Percentiles rank a stretch among this genome's conserved stretches.
phyloP scores from a whole-genome alignment of 2,888 invertebrate species.

The Ecdyonurus torrentis region DNA sequence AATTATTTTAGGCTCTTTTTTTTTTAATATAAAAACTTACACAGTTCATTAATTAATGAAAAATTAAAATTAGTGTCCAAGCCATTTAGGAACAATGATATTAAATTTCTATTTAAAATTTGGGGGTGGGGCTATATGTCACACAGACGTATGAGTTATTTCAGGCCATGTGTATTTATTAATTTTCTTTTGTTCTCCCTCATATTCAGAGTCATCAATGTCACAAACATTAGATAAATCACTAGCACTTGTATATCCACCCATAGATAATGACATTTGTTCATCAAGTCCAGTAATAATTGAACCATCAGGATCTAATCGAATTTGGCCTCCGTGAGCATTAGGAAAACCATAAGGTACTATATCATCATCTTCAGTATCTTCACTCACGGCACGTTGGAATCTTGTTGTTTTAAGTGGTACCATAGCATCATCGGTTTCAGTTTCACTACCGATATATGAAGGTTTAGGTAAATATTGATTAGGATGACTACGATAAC shows the following conservation, averaged over 20 bases:
- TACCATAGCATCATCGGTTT: constrained; percentile 18
- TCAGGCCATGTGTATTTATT: constrained; percentile 24
- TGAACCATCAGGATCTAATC: constrained; percentile 19
- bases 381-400: constrained; percentile 25
- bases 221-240: constrained; percentile 82
- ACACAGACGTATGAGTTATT: constrained; percentile 29
- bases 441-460: constrained; percentile 24
- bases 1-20: background rate
- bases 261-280: constrained; percentile 51
- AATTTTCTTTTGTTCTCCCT: constrained; percentile 30
- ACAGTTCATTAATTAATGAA: background rate
- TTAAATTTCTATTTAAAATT: background rate
- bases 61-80: background rate
- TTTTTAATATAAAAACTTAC: background rate
- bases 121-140: constrained; percentile 18
- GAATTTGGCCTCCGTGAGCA: constrained; percentile 21
- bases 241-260: constrained; percentile 57
- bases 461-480: constrained; percentile 55
- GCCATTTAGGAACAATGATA: background rate
- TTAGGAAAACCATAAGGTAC: constrained; percentile 33
- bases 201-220: constrained; percentile 69
- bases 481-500: constrained; percentile 69
- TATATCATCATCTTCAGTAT: constrained; percentile 24
- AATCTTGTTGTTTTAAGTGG: constrained; percentile 11
- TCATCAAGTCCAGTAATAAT: constrained; percentile 32